Evolutionary conservation across 2,888 invertebrate species (phyloP).

Genomic region (Acrocyrtus sp.): DNA sequence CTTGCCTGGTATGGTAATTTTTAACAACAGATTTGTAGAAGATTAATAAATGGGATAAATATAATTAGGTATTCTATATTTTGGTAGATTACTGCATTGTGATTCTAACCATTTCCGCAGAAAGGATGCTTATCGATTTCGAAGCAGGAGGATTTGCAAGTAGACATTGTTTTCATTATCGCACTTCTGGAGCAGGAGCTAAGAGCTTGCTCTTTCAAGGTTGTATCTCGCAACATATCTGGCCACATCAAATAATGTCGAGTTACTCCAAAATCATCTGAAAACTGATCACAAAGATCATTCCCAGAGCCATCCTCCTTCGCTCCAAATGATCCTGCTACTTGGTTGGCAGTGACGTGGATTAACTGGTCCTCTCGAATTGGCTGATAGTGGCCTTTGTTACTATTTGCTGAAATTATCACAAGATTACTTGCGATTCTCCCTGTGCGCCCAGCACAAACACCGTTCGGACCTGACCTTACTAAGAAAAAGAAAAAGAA

Average conservation of each 20-base stretch:
- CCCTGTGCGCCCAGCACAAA: slow-evolving; percentile 47
- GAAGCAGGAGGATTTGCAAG: slow-evolving; percentile 61
- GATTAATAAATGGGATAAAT: background rate
- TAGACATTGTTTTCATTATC: slow-evolving; percentile 41
- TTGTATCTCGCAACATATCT: slow-evolving; percentile 50
- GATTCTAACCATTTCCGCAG: slow-evolving; percentile 63
- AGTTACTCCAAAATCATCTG: slow-evolving; percentile 14
- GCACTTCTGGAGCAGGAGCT: slow-evolving; percentile 53
- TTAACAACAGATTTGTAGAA: background rate
- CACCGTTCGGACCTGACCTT: slow-evolving; percentile 30
- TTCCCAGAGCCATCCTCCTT: slow-evolving; percentile 50
- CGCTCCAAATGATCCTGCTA: slow-evolving; percentile 56
- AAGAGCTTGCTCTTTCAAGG: slow-evolving; percentile 53
- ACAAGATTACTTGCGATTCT: slow-evolving; percentile 55
- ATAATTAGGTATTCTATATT: background rate
- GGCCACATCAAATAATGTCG: slow-evolving; percentile 62
- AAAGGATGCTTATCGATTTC: slow-evolving; percentile 59
- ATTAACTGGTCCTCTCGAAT: slow-evolving; percentile 43
- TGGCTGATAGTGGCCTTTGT: slow-evolving; percentile 34
- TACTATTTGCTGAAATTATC: slow-evolving; percentile 58
- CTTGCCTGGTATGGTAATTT: background rate
- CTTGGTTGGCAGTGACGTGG: slow-evolving; percentile 30
- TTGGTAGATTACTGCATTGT: background rate
- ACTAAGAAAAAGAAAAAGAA: background rate
- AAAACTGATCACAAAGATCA: slow-evolving; percentile 58